A percentile compares a stretch with the other conserved stretches of the same genome.
Evolutionary conservation across 1,140 invertebrate genomes (phyloP).

Genomic region (Drosophila kohkoa): DNA sequence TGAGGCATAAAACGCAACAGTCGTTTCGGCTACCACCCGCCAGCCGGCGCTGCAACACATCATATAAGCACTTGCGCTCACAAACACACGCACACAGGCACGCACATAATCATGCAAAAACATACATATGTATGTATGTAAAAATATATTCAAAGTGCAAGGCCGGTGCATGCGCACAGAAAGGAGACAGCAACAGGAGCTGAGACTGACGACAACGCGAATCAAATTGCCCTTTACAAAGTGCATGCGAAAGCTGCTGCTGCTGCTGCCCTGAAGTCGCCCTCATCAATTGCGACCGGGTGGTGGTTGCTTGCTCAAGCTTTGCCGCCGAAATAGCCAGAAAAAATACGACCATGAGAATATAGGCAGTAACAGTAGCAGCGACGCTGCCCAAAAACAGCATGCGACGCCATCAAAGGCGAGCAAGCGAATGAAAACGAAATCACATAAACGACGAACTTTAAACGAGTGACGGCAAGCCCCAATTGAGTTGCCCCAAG

Average conservation of each 20-base stretch:
- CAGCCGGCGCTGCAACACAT: slow-evolving; percentile 41
- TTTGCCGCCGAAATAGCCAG: slow-evolving; percentile 61
- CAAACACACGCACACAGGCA: not conserved
- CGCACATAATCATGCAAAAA: not conserved
- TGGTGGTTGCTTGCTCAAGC: slow-evolving; percentile 20
- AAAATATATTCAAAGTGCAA: slow-evolving; percentile 53
- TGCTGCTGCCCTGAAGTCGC: slow-evolving; percentile 31
- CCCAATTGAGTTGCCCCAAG: slow-evolving; percentile 14
- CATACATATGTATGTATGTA: not conserved
- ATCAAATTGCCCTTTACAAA: slow-evolving; percentile 69
- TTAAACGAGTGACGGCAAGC: slow-evolving; percentile 36
- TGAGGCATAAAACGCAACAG: slow-evolving; percentile 62
- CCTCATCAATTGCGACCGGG: slow-evolving; percentile 25
- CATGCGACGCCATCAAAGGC: slow-evolving; percentile 11
- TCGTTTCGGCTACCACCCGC: slow-evolving; percentile 54
- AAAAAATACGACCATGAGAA: slow-evolving; percentile 52
- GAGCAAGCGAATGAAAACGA: slow-evolving; percentile 67
- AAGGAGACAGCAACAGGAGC: slow-evolving; percentile 69
- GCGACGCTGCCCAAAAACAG: not conserved
- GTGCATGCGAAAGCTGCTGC: slow-evolving; percentile 47
- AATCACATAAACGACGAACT: slow-evolving; percentile 47
- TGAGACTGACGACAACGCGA: slow-evolving; percentile 53
- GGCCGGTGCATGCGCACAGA: slow-evolving; percentile 74
- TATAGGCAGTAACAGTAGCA: slow-evolving; percentile 10
- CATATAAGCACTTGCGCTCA: slow-evolving; percentile 17